phyloP scores from a whole-genome alignment of 1,140 invertebrate genomes.

The Pissodes strobi region DNA sequence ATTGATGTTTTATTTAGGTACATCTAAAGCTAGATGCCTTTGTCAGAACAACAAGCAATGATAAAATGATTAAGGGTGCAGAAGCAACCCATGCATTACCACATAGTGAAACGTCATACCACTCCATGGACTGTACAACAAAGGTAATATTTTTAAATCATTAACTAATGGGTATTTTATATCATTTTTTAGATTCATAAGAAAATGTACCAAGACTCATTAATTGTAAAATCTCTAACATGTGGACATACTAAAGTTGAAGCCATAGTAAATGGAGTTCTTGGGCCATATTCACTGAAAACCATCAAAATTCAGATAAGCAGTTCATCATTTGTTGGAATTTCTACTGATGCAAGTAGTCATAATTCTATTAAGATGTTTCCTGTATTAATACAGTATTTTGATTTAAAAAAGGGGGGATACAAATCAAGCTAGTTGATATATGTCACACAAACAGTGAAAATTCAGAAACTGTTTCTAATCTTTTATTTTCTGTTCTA shows the following conservation, averaged over 20 bases:
- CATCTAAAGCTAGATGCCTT: not conserved
- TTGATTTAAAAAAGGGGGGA: not conserved
- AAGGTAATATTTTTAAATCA: not conserved
- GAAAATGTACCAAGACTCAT: not conserved
- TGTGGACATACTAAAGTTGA: constrained; percentile 6
- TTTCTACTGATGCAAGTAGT: not conserved
- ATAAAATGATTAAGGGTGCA: not conserved
- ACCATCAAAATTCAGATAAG: not conserved
- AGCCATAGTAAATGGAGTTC: not conserved
- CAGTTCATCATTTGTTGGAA: not conserved
- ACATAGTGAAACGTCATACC: not conserved
- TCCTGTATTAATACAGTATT: not conserved
- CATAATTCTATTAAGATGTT: constrained; percentile 3
- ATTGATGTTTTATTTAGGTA: not conserved
- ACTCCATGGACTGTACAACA: not conserved
- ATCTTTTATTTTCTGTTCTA: not conserved
- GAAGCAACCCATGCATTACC: not conserved
- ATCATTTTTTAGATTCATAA: not conserved
- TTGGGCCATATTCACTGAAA: not conserved
- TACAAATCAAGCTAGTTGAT: constrained; percentile 1
- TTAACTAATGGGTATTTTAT: not conserved
- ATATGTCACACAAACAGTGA: not conserved
- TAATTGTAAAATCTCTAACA: not conserved
- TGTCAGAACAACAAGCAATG: not conserved
- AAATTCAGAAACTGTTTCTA: not conserved